Base-by-base conservation (phyloP, 2,797 vertebrate genomes). In the Silurus aristotelis region DNA sequence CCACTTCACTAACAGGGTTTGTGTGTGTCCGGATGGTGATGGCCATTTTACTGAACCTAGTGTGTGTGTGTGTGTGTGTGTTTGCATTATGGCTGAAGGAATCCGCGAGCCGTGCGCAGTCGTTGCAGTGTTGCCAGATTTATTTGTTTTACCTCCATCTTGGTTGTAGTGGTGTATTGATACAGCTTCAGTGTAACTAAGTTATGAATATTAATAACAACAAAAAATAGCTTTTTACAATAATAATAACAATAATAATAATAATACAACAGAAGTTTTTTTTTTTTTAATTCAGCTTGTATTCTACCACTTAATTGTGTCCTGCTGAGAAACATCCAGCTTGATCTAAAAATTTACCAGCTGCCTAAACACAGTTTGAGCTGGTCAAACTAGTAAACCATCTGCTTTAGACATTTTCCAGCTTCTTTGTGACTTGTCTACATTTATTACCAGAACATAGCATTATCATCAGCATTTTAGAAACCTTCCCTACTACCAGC, bases 101-200 rank as follows among this genome's bases (percentile, higher is more conserved):
- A 58, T 8, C 48, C 56, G 66, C 2, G 81, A 46, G 55, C 68
- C 81, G 68, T 83, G 81, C 38, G 68, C 81, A 83, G 55, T 60
- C 20, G 17, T 15, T 75, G 70, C n/a, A 14, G 58, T 64, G 43
- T 63, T 83, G 82, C 82, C 82, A 83, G 82, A 75, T 75, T 52
- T 19, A 63, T 0, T 7, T 17, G 0, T 19, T 81, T 60, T 2
- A 38, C 19, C 25, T n/a, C 19, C 52, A 63, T 9, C 3, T 48
- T 25, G 20, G 20, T 1, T 19, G 27, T 38, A 7, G 38, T 61
- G 20, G 38, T 78, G 9, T 3, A 6, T 0, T 77, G 15, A 6
- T 15, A 5, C 8, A 22, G 20, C 76, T 27, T 6, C 6, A 6
- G 1, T 1, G 5, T 25, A 27, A 25, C 12, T 73, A 55, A 52